Evolutionary conservation across 1,140 invertebrate species (phyloP).

Genomic region (Scaptodrosophila lebanonensis): DNA sequence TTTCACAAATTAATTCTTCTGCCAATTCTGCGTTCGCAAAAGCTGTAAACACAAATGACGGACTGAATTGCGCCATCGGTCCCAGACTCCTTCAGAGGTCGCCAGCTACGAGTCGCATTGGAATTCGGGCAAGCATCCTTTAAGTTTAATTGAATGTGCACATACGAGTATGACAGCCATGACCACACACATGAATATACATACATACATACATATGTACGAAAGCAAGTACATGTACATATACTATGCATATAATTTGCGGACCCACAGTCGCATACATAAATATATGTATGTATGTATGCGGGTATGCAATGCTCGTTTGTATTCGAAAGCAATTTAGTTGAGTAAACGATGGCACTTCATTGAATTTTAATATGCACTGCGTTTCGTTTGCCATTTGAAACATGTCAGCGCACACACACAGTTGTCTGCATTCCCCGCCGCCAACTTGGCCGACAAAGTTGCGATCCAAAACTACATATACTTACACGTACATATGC

Average conservation of each 20-base stretch:
- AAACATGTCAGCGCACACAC: conserved; percentile 27
- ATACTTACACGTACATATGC: too few species aligned
- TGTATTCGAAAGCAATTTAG: conserved; percentile 70
- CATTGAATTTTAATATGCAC: conserved; percentile 70
- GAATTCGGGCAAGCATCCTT: too few species aligned
- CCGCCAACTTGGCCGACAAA: too few species aligned
- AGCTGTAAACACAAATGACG: conserved; percentile 49
- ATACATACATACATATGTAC: neutral
- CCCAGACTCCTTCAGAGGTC: conserved; percentile 10
- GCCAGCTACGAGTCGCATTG: too few species aligned
- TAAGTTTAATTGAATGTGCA: conserved; percentile 65
- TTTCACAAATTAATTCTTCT: conserved; percentile 7
- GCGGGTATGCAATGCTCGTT: neutral
- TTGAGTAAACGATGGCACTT: conserved; percentile 58
- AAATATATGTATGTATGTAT: neutral
- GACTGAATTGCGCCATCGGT: neutral
- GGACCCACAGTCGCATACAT: too few species aligned
- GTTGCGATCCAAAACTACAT: too few species aligned
- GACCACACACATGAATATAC: neutral
- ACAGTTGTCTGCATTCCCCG: too few species aligned
- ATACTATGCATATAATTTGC: too few species aligned
- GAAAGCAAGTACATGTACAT: conserved; percentile 8
- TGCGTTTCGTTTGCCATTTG: conserved; percentile 29
- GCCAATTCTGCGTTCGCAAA: conserved; percentile 39
- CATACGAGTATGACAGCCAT: conserved; percentile 39